Evolutionary conservation across 2,888 invertebrate species (phyloP), one percentile per base, ranked within the genome.

Genomic region (Blastobasis adustella): DNA sequence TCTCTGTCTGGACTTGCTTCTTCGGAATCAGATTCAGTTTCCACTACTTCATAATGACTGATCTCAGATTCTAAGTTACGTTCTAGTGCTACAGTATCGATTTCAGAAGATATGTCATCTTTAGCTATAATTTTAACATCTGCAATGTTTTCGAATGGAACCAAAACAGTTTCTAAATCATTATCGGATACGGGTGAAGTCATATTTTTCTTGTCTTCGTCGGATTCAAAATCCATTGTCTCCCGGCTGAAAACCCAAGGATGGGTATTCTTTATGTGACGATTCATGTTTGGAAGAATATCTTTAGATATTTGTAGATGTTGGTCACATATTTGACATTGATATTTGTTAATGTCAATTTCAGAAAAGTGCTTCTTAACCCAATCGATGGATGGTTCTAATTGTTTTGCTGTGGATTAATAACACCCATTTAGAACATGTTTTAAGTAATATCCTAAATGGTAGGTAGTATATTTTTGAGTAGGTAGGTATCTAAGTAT

Each of bases 181-280:
- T 39, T 39, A 5, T 44, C 38, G 23, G 45, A 9, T n/a, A 44
- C 2, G 10, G 6, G n/a, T 10, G 44, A 44, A 4, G 6, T 44
- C 37, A 9, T 36, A n/a, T 37, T 37, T 37, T 37, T 37, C 46
- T n/a, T 37, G 8, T 46, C 46, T 37, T 37, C 9, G n/a, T 37
- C 9, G 37, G 36, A 46, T 46, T 46, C 46, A 37, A n/a, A 44
- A 44, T n/a, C 10, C 37, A 46, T 46, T 37, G 37, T 46, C 46
- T 37, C 10, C 46, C n/a, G 8, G 46, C 37, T 46, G 36, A 36
- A 54, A 23, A 51, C 44, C 9, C 37, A 47, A 10, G 54, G 51
- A 38, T 54, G 54, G 49, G 49, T 51, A 10, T 2, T 49, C 37
- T 39, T 47, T 8, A 54, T 51, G 6, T 54, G 54, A 10, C 54